Conservation (phyloP, 2,888 invertebrate species). For the Aspidiotus rigidus region DNA sequence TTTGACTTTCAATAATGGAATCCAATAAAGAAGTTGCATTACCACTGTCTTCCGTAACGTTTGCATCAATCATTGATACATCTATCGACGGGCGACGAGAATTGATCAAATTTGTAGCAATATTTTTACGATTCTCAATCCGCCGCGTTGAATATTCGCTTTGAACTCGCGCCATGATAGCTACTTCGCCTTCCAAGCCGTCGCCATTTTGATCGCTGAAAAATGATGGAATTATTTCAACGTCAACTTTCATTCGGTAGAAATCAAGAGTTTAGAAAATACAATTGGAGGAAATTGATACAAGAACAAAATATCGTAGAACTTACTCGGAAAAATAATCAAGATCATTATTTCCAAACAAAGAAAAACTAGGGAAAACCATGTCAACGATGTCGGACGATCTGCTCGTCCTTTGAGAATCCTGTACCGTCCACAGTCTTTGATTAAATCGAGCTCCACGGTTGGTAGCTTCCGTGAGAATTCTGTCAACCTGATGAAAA, state of each 20-base stretch:
- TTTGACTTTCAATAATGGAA: slow-evolving; percentile 26
- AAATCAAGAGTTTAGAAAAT: not conserved
- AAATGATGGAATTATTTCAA: slow-evolving; percentile 5
- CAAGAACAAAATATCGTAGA: not conserved
- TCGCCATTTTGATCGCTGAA: slow-evolving; percentile 10
- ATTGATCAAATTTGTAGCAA: slow-evolving; percentile 11
- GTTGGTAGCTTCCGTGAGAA: too few relatives aligned
- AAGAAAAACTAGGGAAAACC: slow-evolving; percentile 22
- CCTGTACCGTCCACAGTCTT: not conserved
- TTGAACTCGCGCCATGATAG: slow-evolving; percentile 26
- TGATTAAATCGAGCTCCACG: not conserved
- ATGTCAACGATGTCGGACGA: slow-evolving; percentile 21
- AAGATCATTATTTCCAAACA: slow-evolving; percentile 16
- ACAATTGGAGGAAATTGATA: not conserved
- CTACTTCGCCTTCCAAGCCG: slow-evolving; percentile 24
- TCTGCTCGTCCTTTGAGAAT: not conserved
- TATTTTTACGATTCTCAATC: slow-evolving; percentile 23
- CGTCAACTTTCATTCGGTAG: not conserved
- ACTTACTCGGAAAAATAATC: slow-evolving; percentile 25
- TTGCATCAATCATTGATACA: not conserved
- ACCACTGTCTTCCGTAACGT: not conserved
- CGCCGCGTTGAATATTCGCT: slow-evolving; percentile 20
- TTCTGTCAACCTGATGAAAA: too few relatives aligned
- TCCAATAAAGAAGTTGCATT: slow-evolving; percentile 8
- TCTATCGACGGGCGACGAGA: not conserved